phyloP scores from a whole-genome alignment of 1,140 invertebrate species.

The Brachionus calyciflorus region DNA sequence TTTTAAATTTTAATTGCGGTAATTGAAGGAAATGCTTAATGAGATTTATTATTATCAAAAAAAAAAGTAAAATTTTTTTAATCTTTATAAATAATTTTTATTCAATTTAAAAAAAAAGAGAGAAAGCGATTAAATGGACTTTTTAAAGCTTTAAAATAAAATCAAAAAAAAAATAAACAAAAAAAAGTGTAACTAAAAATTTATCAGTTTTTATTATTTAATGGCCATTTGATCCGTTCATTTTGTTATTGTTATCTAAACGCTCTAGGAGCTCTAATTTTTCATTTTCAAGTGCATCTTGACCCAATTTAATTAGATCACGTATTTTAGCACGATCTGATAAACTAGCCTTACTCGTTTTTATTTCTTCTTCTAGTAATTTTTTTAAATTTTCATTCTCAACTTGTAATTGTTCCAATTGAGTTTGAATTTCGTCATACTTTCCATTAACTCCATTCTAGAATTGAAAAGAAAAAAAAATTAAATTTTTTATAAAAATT shows the following conservation, averaged over 20 bases:
- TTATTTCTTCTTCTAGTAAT: conserved; percentile 42
- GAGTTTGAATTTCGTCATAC: not conserved
- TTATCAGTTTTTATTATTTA: not conserved
- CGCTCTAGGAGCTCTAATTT: conserved; percentile 6
- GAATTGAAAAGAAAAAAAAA: not conserved
- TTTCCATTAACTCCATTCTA: not conserved
- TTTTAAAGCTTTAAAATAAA: not conserved
- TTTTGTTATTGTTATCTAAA: conserved; percentile 10
- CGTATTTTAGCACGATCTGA: conserved; percentile 20
- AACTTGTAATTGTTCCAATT: conserved; percentile 1
- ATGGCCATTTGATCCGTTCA: conserved; percentile 10
- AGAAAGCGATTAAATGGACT: no score
- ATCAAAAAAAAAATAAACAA: no score
- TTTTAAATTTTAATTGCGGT: no score
- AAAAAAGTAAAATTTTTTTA: no score
- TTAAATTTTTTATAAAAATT: no score
- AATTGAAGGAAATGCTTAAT: no score
- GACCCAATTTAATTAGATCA: conserved; percentile 40
- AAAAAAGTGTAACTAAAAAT: no score
- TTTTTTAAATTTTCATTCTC: conserved; percentile 31
- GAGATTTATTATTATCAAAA: no score
- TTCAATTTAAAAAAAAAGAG: no score
- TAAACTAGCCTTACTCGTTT: conserved; percentile 3
- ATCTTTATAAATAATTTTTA: no score
- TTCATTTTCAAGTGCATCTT: conserved; percentile 34